A percentile compares a stretch with the other conserved stretches of the same genome.
phyloP scores from a whole-genome alignment of 2,888 invertebrate species.

The Dione vanillae region DNA sequence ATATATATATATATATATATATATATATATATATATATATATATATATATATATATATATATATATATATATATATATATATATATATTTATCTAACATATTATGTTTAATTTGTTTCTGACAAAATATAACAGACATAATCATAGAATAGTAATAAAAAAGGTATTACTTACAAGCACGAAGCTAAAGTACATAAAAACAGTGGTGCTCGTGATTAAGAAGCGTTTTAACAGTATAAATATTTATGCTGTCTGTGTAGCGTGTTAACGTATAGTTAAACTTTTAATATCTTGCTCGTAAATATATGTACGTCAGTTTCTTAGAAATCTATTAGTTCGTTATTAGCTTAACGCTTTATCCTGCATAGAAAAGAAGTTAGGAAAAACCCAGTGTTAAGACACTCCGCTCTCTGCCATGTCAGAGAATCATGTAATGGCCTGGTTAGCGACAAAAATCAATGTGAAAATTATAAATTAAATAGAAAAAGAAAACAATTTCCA shows the following conservation, averaged over 20 bases:
- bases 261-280: slow-evolving; percentile 63
- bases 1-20: too few relatives aligned
- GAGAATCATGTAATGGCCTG: too few relatives aligned
- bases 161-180: slow-evolving; percentile 42
- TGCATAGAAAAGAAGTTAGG: too few relatives aligned
- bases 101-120: background rate
- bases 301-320: background rate
- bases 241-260: slow-evolving; percentile 72
- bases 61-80: too few relatives aligned
- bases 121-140: slow-evolving; percentile 26
- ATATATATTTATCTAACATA: background rate
- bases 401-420: too few relatives aligned
- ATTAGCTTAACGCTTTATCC: too few relatives aligned
- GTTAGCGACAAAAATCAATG: too few relatives aligned
- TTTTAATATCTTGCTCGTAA: slow-evolving; percentile 43
- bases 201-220: slow-evolving; percentile 72
- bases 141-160: slow-evolving; percentile 39
- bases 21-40: too few relatives aligned
- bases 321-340: background rate
- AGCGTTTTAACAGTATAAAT: slow-evolving; percentile 77
- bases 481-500: background rate
- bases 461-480: background rate
- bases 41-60: too few relatives aligned
- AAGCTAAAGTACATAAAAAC: slow-evolving; percentile 47
- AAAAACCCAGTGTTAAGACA: too few relatives aligned